Evolutionary conservation across 2,113 vertebrate species (phyloP).

Genomic region (Apteryx owenii): DNA sequence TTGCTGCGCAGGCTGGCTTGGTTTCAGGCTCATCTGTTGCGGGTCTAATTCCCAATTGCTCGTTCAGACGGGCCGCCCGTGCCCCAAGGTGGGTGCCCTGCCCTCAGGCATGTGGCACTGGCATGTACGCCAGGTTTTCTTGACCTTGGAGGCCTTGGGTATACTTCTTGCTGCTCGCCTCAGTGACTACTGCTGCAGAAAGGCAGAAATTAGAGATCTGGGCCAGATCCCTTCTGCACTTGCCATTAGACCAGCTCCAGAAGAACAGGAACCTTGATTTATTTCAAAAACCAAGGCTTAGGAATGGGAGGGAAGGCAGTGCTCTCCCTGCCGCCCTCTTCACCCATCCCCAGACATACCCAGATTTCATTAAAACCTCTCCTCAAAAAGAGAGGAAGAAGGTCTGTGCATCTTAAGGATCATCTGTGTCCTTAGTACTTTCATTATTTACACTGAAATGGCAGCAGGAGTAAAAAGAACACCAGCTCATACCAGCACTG

Average conservation of each 20-base stretch:
- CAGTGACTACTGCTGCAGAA: not conserved
- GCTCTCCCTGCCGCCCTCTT: not conserved
- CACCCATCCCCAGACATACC: not conserved
- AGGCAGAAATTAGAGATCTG: not conserved
- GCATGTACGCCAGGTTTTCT: not conserved
- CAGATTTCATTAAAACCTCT: not conserved
- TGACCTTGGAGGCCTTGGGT: not conserved
- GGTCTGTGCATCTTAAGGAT: not conserved
- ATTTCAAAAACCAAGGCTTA: not conserved
- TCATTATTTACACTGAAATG: not conserved
- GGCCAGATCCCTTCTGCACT: not conserved
- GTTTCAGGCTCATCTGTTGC: not conserved
- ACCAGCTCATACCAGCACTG: not conserved
- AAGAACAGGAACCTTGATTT: not conserved
- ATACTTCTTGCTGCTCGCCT: not conserved
- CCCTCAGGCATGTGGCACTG: accelerated
- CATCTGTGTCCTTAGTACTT: not conserved
- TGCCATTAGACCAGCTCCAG: accelerated
- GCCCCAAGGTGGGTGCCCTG: not conserved
- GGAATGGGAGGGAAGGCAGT: not conserved
- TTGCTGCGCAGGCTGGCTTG: accelerated
- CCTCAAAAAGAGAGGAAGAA: not conserved
- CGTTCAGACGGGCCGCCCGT: not conserved
- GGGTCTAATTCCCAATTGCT: not conserved
- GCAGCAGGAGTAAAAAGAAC: not conserved